Evolutionary conservation across 2,113 vertebrate genomes (phyloP).

Genomic region (Atractosteus spatula): DNA sequence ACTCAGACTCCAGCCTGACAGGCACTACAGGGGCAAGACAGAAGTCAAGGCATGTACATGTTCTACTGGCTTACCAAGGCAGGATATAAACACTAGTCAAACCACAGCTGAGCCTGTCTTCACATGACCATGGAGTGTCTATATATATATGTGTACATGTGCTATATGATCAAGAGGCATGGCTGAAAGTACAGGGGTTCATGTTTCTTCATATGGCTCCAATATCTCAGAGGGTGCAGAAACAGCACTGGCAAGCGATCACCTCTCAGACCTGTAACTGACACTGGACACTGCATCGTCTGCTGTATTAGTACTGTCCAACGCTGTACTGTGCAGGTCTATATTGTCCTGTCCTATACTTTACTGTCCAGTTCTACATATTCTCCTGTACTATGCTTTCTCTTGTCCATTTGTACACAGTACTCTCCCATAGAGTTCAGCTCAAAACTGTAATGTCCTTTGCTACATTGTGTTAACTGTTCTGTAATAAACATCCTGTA

Average conservation of each 20-base stretch:
- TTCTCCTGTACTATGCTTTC: no score
- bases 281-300: not conserved
- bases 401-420: no score
- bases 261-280: not conserved
- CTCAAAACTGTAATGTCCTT: no score
- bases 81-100: slow-evolving; percentile 52
- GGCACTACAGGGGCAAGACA: slow-evolving; percentile 21
- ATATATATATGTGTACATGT: slow-evolving; percentile 11
- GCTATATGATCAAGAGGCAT: not conserved
- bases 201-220: no score
- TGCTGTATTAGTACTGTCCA: no score
- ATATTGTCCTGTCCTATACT: no score
- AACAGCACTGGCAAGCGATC: not conserved
- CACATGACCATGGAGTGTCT: slow-evolving; percentile 10
- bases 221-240: not conserved
- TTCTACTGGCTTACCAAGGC: slow-evolving; percentile 40
- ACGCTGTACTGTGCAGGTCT: no score
- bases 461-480: no score
- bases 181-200: no score
- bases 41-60: slow-evolving; percentile 45
- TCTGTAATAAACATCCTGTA: no score
- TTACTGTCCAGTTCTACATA: no score
- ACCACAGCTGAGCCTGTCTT: slow-evolving; percentile 50
- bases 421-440: no score
- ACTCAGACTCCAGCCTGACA: not conserved